phyloP scores from a whole-genome alignment of 2,113 vertebrate genomes.

The Ploceus nigricollis region DNA sequence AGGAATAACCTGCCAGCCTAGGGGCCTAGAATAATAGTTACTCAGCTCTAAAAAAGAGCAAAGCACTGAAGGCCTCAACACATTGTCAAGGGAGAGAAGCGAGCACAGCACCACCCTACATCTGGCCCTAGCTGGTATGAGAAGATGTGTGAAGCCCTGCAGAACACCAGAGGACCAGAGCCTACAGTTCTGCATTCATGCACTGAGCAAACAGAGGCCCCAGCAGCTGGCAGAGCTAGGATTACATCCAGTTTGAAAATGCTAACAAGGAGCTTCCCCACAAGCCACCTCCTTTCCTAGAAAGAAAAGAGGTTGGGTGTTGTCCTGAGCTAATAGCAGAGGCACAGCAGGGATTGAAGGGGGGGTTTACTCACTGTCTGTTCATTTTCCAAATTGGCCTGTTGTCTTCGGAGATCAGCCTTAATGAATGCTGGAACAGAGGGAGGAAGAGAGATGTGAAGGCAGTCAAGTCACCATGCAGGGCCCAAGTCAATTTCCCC shows the following conservation, averaged over 20 bases:
- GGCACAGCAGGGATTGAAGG: neutral
- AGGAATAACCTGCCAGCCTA: neutral
- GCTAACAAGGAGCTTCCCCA: neutral
- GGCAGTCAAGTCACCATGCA: neutral
- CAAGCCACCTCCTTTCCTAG: neutral
- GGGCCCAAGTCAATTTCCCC: neutral
- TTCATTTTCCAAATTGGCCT: constrained; percentile 74
- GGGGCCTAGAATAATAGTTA: neutral
- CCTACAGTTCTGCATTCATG: neutral
- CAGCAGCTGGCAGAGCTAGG: neutral
- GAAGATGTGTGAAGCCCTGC: neutral
- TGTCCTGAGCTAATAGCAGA: neutral
- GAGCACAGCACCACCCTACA: neutral
- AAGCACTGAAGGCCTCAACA: neutral
- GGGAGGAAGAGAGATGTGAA: neutral
- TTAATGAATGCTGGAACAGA: constrained; percentile 83
- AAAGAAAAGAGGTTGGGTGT: neutral
- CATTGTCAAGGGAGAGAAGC: neutral
- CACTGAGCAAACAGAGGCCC: neutral
- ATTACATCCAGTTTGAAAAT: neutral
- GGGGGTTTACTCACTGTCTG: constrained; percentile 75
- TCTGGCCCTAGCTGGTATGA: neutral
- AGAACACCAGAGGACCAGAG: neutral
- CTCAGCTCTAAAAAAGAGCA: neutral
- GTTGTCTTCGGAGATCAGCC: constrained; percentile 87